A percentile compares a stretch with the other conserved stretches of the same genome.
Evolutionary conservation across 2,888 invertebrate species (phyloP).

Genomic region (Agrotis exclamationis): DNA sequence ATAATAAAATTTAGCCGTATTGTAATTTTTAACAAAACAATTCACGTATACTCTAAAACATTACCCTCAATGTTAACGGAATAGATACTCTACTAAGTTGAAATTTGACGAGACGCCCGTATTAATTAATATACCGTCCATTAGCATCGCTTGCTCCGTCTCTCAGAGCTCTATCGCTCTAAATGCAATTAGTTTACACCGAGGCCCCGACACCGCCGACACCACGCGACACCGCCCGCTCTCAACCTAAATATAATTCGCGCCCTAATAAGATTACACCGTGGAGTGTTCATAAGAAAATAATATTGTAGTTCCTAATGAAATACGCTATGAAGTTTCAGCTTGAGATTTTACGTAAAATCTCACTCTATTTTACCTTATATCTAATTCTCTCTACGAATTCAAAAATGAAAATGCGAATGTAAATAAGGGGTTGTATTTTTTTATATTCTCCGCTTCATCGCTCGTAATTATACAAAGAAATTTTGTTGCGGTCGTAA

Average conservation of each 20-base stretch:
- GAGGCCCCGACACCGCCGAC: slow-evolving; percentile 81
- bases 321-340: slow-evolving; percentile 71
- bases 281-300: slow-evolving; percentile 85
- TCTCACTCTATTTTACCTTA: slow-evolving; percentile 35
- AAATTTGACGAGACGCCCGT: slow-evolving; percentile 87
- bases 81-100: slow-evolving; percentile 81
- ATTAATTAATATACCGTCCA: slow-evolving; percentile 90
- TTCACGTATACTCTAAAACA: slow-evolving; percentile 42
- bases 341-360: slow-evolving; percentile 43
- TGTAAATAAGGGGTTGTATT: slow-evolving; percentile 50
- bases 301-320: slow-evolving; percentile 79
- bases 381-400: slow-evolving; percentile 51
- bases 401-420: slow-evolving; percentile 55
- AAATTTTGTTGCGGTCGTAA: slow-evolving; percentile 60
- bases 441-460: slow-evolving; percentile 52
- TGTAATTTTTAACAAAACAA: slow-evolving; percentile 20
- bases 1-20: background rate
- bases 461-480: slow-evolving; percentile 64
- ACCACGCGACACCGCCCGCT: slow-evolving; percentile 80
- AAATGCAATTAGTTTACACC: slow-evolving; percentile 87
- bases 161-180: slow-evolving; percentile 84
- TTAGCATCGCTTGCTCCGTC: slow-evolving; percentile 87
- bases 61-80: slow-evolving; percentile 71
- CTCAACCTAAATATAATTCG: slow-evolving; percentile 88
- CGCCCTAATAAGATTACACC: slow-evolving; percentile 84